A percentile compares a stretch with the other conserved stretches of the same genome.
These are phyloP conservation scores for Drosophila ezoana DNA, from an alignment of 2,888 invertebrate species.

Conservation along the genomic window DNA sequence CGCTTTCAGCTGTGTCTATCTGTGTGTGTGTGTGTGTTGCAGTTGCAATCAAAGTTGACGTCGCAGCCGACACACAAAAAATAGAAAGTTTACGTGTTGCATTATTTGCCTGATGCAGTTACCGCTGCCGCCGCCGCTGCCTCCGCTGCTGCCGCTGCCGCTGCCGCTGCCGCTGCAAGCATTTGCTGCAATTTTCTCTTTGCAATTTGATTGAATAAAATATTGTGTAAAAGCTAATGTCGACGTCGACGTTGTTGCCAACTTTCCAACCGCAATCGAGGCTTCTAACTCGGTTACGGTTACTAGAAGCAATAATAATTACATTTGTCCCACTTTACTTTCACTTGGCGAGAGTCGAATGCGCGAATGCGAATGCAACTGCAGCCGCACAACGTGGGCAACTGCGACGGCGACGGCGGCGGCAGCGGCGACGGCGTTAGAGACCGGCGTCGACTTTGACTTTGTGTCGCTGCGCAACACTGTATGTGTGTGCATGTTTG, in stretches of 20 bases:
- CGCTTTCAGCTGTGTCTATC: neutral
- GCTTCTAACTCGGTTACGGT: constrained; percentile 78
- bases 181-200: constrained; percentile 81
- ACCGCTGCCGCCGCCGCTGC: constrained; percentile 36
- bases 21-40: constrained; percentile 35
- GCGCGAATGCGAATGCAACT: constrained; percentile 37
- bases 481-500: constrained; percentile 10
- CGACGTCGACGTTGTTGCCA: constrained; percentile 36
- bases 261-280: constrained; percentile 71
- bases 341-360: constrained; percentile 73
- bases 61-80: constrained; percentile 68
- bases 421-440: constrained; percentile 13
- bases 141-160: constrained; percentile 53
- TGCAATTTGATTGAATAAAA: constrained; percentile 79
- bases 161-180: constrained; percentile 35
- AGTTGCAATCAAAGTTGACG: constrained; percentile 54
- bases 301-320: constrained; percentile 82
- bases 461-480: constrained; percentile 32
- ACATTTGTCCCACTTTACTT: constrained; percentile 84
- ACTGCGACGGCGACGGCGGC: constrained; percentile 14
- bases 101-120: constrained; percentile 53
- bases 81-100: constrained; percentile 77
- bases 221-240: constrained; percentile 80
- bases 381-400: constrained; percentile 38
- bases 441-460: constrained; percentile 61